Evolutionary conservation across 2,797 vertebrate species (phyloP).

Genomic region (Hippoglossus hippoglossus): DNA sequence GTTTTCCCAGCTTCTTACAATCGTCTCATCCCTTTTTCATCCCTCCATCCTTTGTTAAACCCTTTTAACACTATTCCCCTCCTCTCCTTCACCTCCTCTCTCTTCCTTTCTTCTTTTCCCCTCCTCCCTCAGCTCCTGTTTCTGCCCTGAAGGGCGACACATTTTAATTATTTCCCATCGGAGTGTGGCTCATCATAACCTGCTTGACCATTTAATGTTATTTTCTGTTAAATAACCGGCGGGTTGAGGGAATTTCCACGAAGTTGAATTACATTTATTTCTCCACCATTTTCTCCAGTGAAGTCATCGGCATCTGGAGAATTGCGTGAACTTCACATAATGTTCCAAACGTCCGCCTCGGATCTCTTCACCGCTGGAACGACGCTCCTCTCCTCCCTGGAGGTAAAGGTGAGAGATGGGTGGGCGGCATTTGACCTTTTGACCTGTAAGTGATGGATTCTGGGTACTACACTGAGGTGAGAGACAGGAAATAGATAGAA

Average conservation of each 20-base stretch:
- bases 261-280: conserved; percentile 30
- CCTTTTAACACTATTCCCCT: too few species aligned
- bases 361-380: conserved; percentile 8
- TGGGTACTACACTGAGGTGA: conserved; percentile 24
- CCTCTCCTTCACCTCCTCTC: background rate
- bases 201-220: conserved; percentile 10
- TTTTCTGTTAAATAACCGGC: conserved; percentile 34
- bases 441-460: conserved; percentile 40
- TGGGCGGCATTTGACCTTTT: conserved; percentile 30
- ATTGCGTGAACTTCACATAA: conserved; percentile 48
- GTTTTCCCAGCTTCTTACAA: too few species aligned
- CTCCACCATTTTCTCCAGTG: conserved; percentile 35
- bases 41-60: too few species aligned
- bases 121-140: background rate
- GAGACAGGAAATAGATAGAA: background rate
- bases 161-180: conserved; percentile 34
- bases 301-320: conserved; percentile 33
- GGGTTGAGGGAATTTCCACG: conserved; percentile 13
- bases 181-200: conserved; percentile 40
- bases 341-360: conserved; percentile 29
- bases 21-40: too few species aligned
- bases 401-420: conserved; percentile 13
- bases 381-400: background rate
- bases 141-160: conserved; percentile 17
- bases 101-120: background rate